Conservation (phyloP, 2,797 vertebrate genomes). For the Semaprochilodus insignis region DNA sequence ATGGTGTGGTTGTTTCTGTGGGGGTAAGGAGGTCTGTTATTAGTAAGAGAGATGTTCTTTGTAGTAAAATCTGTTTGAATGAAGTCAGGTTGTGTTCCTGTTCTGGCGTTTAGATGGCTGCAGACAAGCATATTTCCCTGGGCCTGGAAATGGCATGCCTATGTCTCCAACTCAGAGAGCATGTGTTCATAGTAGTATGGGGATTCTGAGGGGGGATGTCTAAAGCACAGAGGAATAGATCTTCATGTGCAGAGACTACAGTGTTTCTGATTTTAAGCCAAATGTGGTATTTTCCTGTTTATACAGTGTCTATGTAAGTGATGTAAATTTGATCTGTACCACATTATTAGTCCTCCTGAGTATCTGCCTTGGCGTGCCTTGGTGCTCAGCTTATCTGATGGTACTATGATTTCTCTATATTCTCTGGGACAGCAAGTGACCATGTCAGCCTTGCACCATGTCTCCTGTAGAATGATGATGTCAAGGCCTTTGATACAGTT, state of each 20-base stretch:
- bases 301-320: background rate
- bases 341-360: background rate
- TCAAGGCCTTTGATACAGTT: no score
- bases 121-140: background rate
- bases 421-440: background rate
- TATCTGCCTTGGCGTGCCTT: no score
- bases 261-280: no score
- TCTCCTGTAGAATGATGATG: no score
- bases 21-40: background rate
- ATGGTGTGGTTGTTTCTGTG: background rate
- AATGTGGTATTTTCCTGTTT: no score
- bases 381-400: background rate
- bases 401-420: no score
- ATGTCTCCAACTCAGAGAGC: background rate
- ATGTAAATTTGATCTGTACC: background rate
- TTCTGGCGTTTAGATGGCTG: background rate
- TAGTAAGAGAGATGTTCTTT: no score
- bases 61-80: background rate
- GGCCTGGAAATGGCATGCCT: background rate
- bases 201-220: background rate
- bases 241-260: no score
- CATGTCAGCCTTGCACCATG: background rate
- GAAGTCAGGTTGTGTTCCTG: background rate
- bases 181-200: background rate
- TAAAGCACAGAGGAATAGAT: no score